A percentile compares a stretch with the other conserved stretches of the same genome.
These are phyloP conservation scores for Symphodus melops DNA, from an alignment of 2,113 vertebrate genomes.

Conservation along the genomic window DNA sequence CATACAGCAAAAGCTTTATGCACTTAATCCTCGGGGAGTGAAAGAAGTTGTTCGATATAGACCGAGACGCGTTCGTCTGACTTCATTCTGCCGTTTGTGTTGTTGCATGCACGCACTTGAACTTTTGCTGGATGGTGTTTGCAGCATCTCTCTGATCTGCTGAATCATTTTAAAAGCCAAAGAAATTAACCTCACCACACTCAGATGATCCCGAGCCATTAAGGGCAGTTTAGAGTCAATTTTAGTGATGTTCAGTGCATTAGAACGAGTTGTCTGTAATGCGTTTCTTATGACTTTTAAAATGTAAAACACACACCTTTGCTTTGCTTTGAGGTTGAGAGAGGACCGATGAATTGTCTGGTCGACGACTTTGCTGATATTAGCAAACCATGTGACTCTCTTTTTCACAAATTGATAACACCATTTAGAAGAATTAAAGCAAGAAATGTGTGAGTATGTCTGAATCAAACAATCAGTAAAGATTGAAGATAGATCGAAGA, in stretches of 20 bases:
- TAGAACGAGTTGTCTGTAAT: conserved; percentile 2
- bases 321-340: too few relatives aligned
- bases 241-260: background rate
- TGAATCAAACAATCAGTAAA: too few relatives aligned
- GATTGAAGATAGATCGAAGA: too few relatives aligned
- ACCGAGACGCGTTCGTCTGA: background rate
- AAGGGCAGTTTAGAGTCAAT: background rate
- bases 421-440: too few relatives aligned
- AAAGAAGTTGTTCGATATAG: conserved; percentile 30
- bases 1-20: conserved; percentile 7
- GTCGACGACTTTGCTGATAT: too few relatives aligned
- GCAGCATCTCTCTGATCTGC: background rate
- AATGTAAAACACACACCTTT: background rate
- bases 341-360: too few relatives aligned
- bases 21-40: conserved; percentile 11
- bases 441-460: too few relatives aligned
- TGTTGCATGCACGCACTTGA: background rate
- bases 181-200: background rate
- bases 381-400: too few relatives aligned
- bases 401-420: too few relatives aligned
- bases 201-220: background rate
- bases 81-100: background rate
- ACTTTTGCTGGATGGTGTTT: background rate
- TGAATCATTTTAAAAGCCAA: conserved; percentile 3
- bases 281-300: background rate